These are phyloP conservation scores for Halocynthia roretzi DNA, from an alignment of 23 tunicate species.

Conservation along the genomic window DNA sequence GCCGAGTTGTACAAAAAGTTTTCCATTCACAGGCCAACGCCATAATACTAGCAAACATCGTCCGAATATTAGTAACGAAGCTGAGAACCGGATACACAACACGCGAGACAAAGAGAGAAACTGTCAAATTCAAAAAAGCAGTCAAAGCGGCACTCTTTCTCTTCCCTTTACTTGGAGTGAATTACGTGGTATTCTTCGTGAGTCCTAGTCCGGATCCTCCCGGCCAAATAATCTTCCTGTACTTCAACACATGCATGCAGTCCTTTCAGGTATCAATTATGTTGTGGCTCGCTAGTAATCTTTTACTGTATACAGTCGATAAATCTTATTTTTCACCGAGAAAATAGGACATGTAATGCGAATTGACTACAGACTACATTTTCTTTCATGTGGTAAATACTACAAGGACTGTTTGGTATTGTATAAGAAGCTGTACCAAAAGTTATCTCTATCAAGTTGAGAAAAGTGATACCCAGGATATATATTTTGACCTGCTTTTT, in stretches of 20 bases:
- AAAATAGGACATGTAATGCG: too few relatives aligned
- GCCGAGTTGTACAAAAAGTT: constrained; percentile 4
- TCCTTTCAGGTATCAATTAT: constrained; percentile 57
- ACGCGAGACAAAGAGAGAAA: constrained; percentile 7
- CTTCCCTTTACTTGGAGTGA: constrained; percentile 78
- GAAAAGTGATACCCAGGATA: too few relatives aligned
- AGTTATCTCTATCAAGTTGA: too few relatives aligned
- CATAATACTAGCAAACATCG: constrained; percentile 47
- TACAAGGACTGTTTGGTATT: too few relatives aligned
- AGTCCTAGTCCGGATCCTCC: constrained; percentile 41
- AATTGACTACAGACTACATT: too few relatives aligned
- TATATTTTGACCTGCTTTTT: too few relatives aligned
- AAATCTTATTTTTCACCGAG: too few relatives aligned
- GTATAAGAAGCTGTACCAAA: too few relatives aligned
- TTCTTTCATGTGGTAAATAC: too few relatives aligned
- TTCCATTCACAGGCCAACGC: constrained; percentile 42
- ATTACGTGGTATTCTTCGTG: constrained; percentile 64
- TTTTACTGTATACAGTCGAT: too few relatives aligned
- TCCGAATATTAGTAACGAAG: constrained; percentile 67
- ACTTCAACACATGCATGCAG: constrained; percentile 46
- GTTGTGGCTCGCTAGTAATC: not conserved
- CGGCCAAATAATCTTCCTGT: constrained; percentile 38
- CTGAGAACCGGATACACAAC: constrained; percentile 18
- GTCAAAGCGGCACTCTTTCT: constrained; percentile 82
- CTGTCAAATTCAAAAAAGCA: constrained; percentile 37